Conservation (phyloP, 2,888 invertebrate genomes). For the Rhodophaea formosa region DNA sequence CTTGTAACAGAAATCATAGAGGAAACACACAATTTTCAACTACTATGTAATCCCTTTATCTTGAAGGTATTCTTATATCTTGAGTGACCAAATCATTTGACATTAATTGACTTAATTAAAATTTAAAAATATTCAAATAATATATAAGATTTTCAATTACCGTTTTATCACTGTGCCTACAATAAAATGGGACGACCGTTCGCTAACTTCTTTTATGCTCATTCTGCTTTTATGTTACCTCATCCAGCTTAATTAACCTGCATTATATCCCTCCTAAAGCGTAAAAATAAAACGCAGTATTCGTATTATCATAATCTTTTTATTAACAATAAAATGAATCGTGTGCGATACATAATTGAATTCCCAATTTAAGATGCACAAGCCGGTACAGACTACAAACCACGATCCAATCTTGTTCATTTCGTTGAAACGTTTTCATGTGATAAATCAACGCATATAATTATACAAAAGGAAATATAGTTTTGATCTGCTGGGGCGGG, state of each 20-base stretch:
- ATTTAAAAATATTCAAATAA: too few species aligned
- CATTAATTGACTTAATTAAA: too few species aligned
- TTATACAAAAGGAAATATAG: conserved; percentile 56
- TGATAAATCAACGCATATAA: conserved; percentile 46
- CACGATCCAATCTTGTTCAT: conserved; percentile 40
- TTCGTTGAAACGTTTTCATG: conserved; percentile 37
- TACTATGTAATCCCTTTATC: too few species aligned
- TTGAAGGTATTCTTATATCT: too few species aligned
- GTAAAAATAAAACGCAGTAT: conserved; percentile 40
- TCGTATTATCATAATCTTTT: conserved; percentile 73
- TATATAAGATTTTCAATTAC: conserved; percentile 4
- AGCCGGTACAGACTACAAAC: conserved; percentile 58
- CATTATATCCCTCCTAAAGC: not conserved
- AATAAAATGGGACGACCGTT: not conserved
- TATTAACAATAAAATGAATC: conserved; percentile 80
- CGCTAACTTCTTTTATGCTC: conserved; percentile 3
- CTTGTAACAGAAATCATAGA: too few species aligned
- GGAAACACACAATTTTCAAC: too few species aligned
- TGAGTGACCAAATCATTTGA: too few species aligned
- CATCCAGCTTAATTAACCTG: not conserved
- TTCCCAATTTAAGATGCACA: conserved; percentile 69
- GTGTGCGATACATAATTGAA: conserved; percentile 76
- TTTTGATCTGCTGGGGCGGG: conserved; percentile 31
- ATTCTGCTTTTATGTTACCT: conserved; percentile 3
- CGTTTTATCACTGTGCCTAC: conserved; percentile 4